Base-by-base conservation (phyloP, 2,888 invertebrate genomes). In the Pogonocherus hispidulus region DNA sequence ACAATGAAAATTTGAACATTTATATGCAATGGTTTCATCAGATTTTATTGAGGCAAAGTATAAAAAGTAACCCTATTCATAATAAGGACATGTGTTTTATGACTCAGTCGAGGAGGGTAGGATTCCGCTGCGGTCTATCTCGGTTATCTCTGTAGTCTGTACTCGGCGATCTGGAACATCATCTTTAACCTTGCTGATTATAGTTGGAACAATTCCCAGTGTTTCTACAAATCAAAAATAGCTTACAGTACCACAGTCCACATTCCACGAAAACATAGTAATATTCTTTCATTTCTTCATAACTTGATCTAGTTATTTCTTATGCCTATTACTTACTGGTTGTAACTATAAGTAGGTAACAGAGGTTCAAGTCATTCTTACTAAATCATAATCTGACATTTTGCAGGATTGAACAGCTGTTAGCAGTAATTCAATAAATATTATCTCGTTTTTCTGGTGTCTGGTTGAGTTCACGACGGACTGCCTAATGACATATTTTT, bases 131-230 rank as follows among this genome's bases (percentile, higher is more conserved):
- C 20, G 37, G 41, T 22, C 19, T 22, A 41, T 14, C 41, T 41
- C 37, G 56, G 41, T 37, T 56, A 56, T 56, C 27, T 54, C 35
- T 49, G 20, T 52, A 56, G 20, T 19, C 41, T 37, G 19, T 56
- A 37, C 35, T 46, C 57, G 44, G 22, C 44, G 46, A 18, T 22
- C 41, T 16, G 57, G 20, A 44, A 57, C 23, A 57, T 32, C 57
- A 57, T 56, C 55, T 37, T 56, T 56, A 56, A 56, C 37, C 55
- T 11, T 2, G 37, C 55, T 37, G 35, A 56, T 56, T 41, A 27
- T 9, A 23, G 9, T 20, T 44, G 46, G 57, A 57, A 23, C 44
- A 20, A 46, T 57, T 46, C 57, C 46, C 27, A 44, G 22, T 37
- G 55, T 56, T 51, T 22, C 14, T 14, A 41, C 16, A 41, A 41